Percentiles rank a stretch among this genome's conserved stretches.
Evolutionary conservation across 2,113 vertebrate species (phyloP).

Genomic region (Naja naja): DNA sequence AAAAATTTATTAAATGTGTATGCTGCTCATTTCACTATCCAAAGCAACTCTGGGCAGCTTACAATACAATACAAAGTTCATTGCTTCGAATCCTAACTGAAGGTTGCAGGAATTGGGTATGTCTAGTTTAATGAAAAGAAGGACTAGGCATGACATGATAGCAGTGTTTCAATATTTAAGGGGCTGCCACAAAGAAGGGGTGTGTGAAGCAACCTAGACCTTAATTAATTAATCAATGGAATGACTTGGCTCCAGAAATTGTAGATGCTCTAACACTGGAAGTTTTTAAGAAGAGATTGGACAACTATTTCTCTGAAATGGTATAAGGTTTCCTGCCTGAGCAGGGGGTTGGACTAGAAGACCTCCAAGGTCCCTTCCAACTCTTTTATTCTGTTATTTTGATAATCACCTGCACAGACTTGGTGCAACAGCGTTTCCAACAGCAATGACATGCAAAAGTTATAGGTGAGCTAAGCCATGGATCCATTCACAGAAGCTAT

Average conservation of each 20-base stretch:
- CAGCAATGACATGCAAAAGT: neutral
- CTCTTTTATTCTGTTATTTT: neutral
- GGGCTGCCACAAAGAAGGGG: neutral
- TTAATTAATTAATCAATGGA: neutral
- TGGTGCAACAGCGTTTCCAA: neutral
- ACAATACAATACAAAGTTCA: neutral
- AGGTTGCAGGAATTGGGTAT: neutral
- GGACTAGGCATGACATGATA: neutral
- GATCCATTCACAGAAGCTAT: neutral
- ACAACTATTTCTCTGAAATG: neutral
- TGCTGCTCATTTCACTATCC: neutral
- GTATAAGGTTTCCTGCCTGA: neutral
- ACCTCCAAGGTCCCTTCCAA: neutral
- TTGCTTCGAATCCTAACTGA: neutral
- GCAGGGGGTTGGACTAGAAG: neutral
- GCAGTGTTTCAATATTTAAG: neutral
- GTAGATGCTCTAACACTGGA: neutral
- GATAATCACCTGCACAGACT: neutral
- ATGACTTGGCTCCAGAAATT: neutral
- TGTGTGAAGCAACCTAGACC: neutral
- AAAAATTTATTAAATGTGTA: neutral
- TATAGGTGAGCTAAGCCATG: neutral
- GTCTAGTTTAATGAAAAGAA: neutral
- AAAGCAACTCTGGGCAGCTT: neutral
- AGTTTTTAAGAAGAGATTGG: no score